Conservation (phyloP, 2,113 vertebrate genomes). For the Apus apus region DNA sequence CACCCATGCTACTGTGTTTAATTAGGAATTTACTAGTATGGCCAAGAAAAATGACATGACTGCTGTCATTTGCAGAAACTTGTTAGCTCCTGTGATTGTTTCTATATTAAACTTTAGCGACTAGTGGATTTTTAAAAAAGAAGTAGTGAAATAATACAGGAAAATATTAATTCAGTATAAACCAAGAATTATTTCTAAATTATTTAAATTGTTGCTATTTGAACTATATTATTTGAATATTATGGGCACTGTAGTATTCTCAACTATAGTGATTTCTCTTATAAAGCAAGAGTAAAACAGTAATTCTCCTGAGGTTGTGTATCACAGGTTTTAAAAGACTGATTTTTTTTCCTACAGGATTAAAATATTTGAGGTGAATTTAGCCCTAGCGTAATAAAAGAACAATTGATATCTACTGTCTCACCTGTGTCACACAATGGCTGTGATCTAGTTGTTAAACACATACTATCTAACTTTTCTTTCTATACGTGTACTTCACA, state of each 20-base stretch:
- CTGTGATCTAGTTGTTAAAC: background rate
- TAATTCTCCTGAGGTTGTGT: background rate
- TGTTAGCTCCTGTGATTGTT: background rate
- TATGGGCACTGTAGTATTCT: background rate
- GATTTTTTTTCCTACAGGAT: background rate
- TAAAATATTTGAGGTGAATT: background rate
- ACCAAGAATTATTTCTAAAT: background rate
- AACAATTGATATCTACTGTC: background rate
- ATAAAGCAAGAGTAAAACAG: background rate
- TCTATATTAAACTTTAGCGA: background rate
- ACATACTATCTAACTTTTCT: background rate
- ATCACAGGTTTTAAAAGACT: background rate
- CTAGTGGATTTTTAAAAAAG: fast-evolving
- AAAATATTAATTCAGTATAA: background rate
- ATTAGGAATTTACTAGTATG: background rate
- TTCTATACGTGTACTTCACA: background rate
- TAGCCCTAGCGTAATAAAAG: background rate
- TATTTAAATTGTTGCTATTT: background rate
- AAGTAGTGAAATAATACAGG: background rate
- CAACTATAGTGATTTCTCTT: background rate
- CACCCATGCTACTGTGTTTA: background rate
- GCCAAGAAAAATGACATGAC: background rate
- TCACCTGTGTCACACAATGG: background rate
- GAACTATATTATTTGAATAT: background rate
- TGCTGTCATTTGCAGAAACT: background rate